Conservation (phyloP, 2,113 vertebrate species). For the Plestiodon gilberti region DNA sequence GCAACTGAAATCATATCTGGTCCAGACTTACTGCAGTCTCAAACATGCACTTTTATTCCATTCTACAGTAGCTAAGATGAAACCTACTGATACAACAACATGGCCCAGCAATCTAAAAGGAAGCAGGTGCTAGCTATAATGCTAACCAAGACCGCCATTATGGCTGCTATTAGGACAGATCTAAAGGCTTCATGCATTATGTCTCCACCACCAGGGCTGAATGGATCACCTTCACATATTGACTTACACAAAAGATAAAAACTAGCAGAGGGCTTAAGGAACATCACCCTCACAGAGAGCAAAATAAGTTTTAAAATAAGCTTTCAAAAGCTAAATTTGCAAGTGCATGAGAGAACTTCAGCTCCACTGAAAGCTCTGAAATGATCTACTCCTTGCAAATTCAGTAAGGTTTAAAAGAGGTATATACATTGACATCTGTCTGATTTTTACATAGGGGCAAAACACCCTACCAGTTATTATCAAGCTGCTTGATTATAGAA, state of each 20-base stretch:
- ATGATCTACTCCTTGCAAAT: conserved; percentile 65
- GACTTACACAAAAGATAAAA: conserved; percentile 60
- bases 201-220: conserved; percentile 70
- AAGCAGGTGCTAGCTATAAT: conserved; percentile 26
- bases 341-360: conserved; percentile 56
- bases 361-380: conserved; percentile 50
- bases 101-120: conserved; percentile 18
- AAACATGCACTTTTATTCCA: conserved; percentile 44
- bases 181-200: conserved; percentile 55
- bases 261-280: conserved; percentile 63
- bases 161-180: conserved; percentile 51
- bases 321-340: conserved; percentile 61
- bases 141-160: conserved; percentile 27
- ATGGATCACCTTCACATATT: conserved; percentile 62
- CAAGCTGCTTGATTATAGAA: conserved; percentile 68
- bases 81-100: conserved; percentile 31
- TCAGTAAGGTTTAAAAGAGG: conserved; percentile 75
- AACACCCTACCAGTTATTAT: conserved; percentile 73
- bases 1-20: conserved; percentile 29
- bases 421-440: conserved; percentile 72
- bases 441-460: conserved; percentile 76
- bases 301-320: conserved; percentile 65
- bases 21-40: conserved; percentile 43
- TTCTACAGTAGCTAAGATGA: conserved; percentile 58
- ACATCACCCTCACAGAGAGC: conserved; percentile 62